Evolutionary conservation across 2,888 invertebrate species (phyloP).

Genomic region (Heliconius sara): DNA sequence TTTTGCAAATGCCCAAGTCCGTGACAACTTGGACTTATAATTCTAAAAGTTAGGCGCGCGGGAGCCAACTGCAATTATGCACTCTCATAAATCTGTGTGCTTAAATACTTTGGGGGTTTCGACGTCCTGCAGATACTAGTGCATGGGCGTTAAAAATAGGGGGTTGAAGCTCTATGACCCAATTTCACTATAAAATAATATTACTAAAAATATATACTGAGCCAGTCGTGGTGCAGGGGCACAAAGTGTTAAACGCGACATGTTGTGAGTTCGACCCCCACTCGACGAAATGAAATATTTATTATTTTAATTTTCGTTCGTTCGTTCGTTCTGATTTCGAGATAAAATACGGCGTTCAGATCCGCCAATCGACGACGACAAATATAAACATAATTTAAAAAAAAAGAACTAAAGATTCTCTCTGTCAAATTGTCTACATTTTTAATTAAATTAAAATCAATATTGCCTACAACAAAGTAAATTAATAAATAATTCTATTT

Average conservation of each 20-base stretch:
- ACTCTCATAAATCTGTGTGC: conserved; percentile 29
- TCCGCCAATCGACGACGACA: neutral
- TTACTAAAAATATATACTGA: no score
- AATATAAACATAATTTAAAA: no score
- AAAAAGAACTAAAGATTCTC: no score
- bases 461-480: neutral
- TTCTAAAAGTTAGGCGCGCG: conserved; percentile 26
- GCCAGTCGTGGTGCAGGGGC: neutral
- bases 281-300: neutral
- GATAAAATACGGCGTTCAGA: neutral
- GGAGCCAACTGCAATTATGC: conserved; percentile 32
- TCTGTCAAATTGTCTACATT: no score
- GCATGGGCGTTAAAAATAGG: no score
- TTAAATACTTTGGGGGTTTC: conserved; percentile 1
- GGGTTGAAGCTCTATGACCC: neutral
- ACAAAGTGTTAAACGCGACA: neutral
- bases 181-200: neutral
- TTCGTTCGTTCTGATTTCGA: neutral
- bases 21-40: conserved; percentile 25
- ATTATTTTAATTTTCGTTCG: neutral
- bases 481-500: neutral
- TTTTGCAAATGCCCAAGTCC: conserved; percentile 35
- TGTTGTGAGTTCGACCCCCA: neutral
- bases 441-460: neutral
- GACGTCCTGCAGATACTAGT: neutral